Percentiles rank a stretch among this genome's conserved stretches.
These are phyloP conservation scores for Philopedon plagiatum DNA, from an alignment of 2,888 invertebrate genomes.

Conservation along the genomic window DNA sequence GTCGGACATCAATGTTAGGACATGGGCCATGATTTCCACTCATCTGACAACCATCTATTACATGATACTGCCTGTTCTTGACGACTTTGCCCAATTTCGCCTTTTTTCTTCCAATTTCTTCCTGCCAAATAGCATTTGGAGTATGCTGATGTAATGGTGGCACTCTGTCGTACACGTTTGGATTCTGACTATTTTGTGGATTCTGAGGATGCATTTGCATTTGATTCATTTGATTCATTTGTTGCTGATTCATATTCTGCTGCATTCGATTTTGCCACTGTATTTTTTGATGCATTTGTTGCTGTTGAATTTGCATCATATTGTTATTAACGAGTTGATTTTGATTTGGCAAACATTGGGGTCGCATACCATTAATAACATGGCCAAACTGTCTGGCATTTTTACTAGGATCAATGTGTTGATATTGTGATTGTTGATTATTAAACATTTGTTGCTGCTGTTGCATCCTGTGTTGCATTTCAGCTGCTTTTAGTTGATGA, in stretches of 20 bases:
- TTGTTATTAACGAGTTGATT: constrained; percentile 67
- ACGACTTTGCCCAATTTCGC: constrained; percentile 69
- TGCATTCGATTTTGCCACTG: constrained; percentile 68
- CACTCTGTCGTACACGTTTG: constrained; percentile 76
- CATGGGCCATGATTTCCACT: constrained; percentile 66
- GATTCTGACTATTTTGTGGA: constrained; percentile 62
- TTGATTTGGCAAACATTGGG: constrained; percentile 56
- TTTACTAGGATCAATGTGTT: constrained; percentile 66
- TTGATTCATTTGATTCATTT: constrained; percentile 54
- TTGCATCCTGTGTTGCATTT: constrained; percentile 51
- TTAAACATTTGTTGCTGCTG: constrained; percentile 54
- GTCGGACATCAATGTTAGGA: constrained; percentile 75
- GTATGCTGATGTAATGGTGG: constrained; percentile 82
- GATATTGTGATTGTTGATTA: constrained; percentile 56
- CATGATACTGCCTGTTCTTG: constrained; percentile 72
- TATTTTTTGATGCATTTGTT: constrained; percentile 73
- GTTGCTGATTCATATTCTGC: constrained; percentile 71
- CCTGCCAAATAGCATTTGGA: constrained; percentile 73
- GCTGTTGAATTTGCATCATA: constrained; percentile 42
- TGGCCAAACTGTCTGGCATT: constrained; percentile 60
- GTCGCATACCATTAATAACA: constrained; percentile 60
- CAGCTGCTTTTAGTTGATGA: constrained; percentile 52
- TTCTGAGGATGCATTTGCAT: constrained; percentile 55
- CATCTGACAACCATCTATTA: constrained; percentile 60
- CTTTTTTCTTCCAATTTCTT: constrained; percentile 75